Conservation (phyloP, 2,113 vertebrate species). For the Perca fluviatilis region DNA sequence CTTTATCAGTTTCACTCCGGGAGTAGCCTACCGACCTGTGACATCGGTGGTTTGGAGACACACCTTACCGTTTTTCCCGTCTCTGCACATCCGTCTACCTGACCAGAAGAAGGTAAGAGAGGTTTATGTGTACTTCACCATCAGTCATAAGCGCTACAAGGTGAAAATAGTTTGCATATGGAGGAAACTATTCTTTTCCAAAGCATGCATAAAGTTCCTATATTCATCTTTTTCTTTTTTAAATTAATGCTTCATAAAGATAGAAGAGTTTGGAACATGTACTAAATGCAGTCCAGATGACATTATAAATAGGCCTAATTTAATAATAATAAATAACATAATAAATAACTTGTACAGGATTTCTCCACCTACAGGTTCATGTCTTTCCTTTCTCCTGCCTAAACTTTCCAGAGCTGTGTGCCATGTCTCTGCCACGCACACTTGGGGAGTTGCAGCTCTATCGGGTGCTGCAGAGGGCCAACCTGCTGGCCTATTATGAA, state of each 20-base stretch:
- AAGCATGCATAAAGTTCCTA: slow-evolving; percentile 3
- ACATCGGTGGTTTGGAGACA: slow-evolving; percentile 42
- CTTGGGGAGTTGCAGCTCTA: slow-evolving; percentile 98
- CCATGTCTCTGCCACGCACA: slow-evolving; percentile 95
- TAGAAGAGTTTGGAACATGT: neutral
- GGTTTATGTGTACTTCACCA: neutral
- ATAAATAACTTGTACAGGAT: slow-evolving; percentile 25
- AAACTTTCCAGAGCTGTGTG: slow-evolving; percentile 61
- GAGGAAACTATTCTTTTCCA: slow-evolving; percentile 3
- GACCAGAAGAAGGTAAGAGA: slow-evolving; percentile 65
- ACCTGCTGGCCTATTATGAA: slow-evolving; percentile 97
- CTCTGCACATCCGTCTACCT: slow-evolving; percentile 28
- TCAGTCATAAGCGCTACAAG: neutral
- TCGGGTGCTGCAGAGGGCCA: slow-evolving; percentile 95
- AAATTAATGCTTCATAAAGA: neutral
- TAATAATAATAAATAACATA: too few species aligned
- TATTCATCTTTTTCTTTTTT: neutral
- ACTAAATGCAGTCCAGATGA: slow-evolving; percentile 19
- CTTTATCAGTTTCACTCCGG: slow-evolving; percentile 22
- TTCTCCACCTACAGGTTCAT: slow-evolving; percentile 49
- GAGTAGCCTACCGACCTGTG: slow-evolving; percentile 23
- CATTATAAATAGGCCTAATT: too few species aligned
- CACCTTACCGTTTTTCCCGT: slow-evolving; percentile 21
- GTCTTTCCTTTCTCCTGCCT: slow-evolving; percentile 42
- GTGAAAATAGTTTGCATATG: neutral